Evolutionary conservation across 2,113 vertebrate genomes (phyloP).

Genomic region (Syngnathus scovelli): DNA sequence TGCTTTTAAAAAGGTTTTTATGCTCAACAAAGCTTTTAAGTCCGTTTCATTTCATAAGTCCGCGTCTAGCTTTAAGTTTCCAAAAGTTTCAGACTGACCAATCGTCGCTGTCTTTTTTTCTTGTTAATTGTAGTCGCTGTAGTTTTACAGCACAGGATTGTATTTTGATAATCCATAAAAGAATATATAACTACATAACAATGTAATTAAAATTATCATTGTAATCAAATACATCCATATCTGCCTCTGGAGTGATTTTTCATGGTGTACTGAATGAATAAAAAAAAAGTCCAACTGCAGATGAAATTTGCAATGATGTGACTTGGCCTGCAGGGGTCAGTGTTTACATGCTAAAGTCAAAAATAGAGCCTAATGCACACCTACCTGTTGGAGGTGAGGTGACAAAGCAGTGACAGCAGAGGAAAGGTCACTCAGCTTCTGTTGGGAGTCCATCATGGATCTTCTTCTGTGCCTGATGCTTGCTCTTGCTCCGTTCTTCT

Average conservation of each 20-base stretch:
- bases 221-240: constrained; percentile 40
- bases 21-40: neutral
- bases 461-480: constrained; percentile 45
- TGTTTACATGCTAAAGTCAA: neutral
- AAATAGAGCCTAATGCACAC: neutral
- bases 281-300: no score
- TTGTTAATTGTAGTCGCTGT: neutral
- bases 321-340: neutral
- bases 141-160: neutral
- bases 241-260: constrained; percentile 8
- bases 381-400: neutral
- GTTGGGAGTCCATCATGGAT: constrained; percentile 52
- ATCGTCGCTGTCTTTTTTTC: neutral
- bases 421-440: neutral
- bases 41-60: constrained; percentile 2
- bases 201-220: constrained; percentile 7
- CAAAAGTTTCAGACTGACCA: neutral
- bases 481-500: constrained; percentile 38
- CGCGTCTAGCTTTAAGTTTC: neutral
- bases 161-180: no score
- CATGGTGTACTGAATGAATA: no score
- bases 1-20: neutral
- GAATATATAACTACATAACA: neutral
- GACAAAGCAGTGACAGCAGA: neutral
- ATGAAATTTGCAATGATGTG: no score